Base-by-base conservation (phyloP, 2,888 invertebrate species). In the Lottia scabra region DNA sequence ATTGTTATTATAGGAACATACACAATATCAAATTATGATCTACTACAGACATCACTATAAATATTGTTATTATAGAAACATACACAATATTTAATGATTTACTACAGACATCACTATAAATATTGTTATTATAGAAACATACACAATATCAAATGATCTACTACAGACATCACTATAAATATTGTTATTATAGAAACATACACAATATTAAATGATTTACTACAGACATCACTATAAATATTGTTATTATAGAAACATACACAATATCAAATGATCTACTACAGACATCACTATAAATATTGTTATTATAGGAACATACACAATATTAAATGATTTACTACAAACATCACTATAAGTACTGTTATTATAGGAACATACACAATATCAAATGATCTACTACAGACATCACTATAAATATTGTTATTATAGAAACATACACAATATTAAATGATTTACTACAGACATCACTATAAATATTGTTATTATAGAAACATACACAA, bases 401-500 rank as follows among this genome's bases (percentile, higher is more conserved):
- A 38, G 10, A 38, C 38, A 38, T 38, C 38, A 38, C 8, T 38
- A 38, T 38, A 30, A 30, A 30, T 26, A 23, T 66, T 26, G 68
- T 62, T 45, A 19, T 66, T 79, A 0, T 72, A 68, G 98, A 98
- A 2, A 98, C 98, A 0, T 98, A 97, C 0, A 99, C 98, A 98
- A 38, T 38, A 38, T 38, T 38, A 38, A 38, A 38, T 38, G 38
- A 38, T 38, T 6, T 38, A 38, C 10, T 38, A 38, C 38, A 38
- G 10, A 38, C 38, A 38, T 38, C 38, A 38, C 38, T 38, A 38
- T 38, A 4, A 30, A 30, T 26, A 23, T 66, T 26, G 68, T 62
- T 45, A 19, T 66, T 79, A 0, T 72, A 68, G 98, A 98, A 2
- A 98, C 98, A 0, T 98, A 97, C 0, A 0, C n/a, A 27, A 38